Conservation (phyloP, 1,140 invertebrate species). For the Ridgeia piscesae region DNA sequence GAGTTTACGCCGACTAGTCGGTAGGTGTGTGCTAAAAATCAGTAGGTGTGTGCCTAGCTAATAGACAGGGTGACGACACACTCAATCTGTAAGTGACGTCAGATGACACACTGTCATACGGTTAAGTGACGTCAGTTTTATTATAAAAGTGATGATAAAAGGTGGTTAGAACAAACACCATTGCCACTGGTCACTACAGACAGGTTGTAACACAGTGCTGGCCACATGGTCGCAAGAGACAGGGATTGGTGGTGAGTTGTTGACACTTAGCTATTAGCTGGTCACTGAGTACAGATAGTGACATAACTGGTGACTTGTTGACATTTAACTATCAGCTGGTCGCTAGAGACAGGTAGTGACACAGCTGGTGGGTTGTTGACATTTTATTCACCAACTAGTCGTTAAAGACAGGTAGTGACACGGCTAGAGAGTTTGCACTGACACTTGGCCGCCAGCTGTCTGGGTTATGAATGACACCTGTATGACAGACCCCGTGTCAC, state of each 20-base stretch:
- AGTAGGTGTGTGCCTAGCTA: too few relatives aligned
- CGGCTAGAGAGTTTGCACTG: neutral
- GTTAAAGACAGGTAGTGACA: neutral
- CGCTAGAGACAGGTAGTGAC: neutral
- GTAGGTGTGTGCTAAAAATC: too few relatives aligned
- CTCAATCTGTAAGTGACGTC: too few relatives aligned
- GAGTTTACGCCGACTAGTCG: too few relatives aligned
- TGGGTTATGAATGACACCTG: neutral
- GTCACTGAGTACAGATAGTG: neutral
- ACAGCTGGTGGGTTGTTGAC: too few relatives aligned
- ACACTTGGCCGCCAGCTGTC: neutral
- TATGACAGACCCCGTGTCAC: neutral
- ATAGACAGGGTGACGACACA: too few relatives aligned
- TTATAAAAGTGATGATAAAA: neutral
- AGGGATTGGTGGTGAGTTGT: neutral
- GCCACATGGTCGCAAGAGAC: too few relatives aligned
- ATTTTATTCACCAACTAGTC: neutral
- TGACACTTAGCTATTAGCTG: neutral
- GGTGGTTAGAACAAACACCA: neutral
- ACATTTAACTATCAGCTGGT: neutral
- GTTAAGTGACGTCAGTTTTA: neutral
- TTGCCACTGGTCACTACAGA: too few relatives aligned
- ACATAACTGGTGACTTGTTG: neutral
- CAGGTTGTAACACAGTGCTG: too few relatives aligned
- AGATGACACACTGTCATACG: neutral